Evolutionary conservation across 1,140 invertebrate species (phyloP), one percentile per base, ranked within the genome.

Genomic region (Sitobion miscanthi): DNA sequence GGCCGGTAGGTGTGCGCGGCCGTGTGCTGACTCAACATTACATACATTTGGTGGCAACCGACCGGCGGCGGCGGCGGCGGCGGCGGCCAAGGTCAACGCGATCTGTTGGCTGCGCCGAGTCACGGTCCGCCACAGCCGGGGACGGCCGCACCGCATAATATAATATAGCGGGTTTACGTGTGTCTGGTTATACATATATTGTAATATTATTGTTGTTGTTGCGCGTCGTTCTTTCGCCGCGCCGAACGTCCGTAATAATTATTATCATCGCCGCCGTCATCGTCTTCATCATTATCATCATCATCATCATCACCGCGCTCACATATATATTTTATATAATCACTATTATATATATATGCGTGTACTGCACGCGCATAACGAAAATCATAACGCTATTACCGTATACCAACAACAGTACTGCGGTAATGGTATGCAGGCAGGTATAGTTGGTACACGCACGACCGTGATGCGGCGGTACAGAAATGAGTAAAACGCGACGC

Each of bases 21-120:
- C 77, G 91, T 85, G 91, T 93, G 91, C 91, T 93, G 91, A 93
- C 91, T 93, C 91, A 93, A 93, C 91, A 86, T 93, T 93, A 93
- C 91, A 93, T 86, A 93, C 91, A 57, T 93, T 93, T 86, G 91
- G 91, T 93, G 91, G 91, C 91, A 57, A 93, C 91, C 91, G 91
- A 83, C 91, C n/a, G 25, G 30, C 90, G 9, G 25, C 87, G 87
- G 35, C 54, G 88, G 62, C 20, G 25, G 25, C 90, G 9, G n/a
- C 38, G 90, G 20, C 91, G 91, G 91, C 91, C 91, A 92, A 92
- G 91, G 91, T 92, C 91, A 85, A 92, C 77, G 47, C 91, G 91
- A 85, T 92, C 91, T 54, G 91, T 92, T 92, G 47, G 87, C 87
- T 35, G 47, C 87, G n/a, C 47, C 87, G 87, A 88, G 87, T 88